Base-by-base conservation (phyloP, 1,140 invertebrate species). In the Gonioctena quinquepunctata region DNA sequence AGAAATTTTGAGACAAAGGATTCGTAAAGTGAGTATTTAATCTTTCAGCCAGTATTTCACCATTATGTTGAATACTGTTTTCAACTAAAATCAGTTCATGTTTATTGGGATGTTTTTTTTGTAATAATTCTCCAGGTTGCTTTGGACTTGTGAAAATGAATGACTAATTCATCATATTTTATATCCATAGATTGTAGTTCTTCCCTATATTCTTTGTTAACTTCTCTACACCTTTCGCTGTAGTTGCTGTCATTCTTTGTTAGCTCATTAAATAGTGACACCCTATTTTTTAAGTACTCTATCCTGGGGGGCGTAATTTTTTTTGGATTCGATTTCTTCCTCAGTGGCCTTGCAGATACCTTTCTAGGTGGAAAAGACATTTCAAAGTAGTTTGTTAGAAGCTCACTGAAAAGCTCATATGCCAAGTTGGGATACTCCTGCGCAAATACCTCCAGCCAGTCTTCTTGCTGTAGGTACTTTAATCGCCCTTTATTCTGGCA, bases 211-310 rank as follows among this genome's bases (percentile, higher is more conserved):
- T 50, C 4, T n/a, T 19, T 50, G 49, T 50, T 50, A 16, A 50
- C 49, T 50, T 50, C n/a, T n/a, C 18, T 50, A 19, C 3, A 16
- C 3, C 4, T 50, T 50, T 50, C 49, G 4, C 4, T 50, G n/a
- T 50, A 50, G 49, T 50, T n/a, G 49, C 18, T n/a, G n/a, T 50
- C 49, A 50, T 50, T 50, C 18, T 50, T 50, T 50, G 49, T n/a
- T 50, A 50, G 49, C 49, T n/a, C n/a, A 50, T 50, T 50, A n/a
- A 50, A 50, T n/a, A 50, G 49, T 50, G 49, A 50, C 49, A 50
- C n/a, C n/a, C 49, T 50, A 50, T 50, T 50, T n/a, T 50, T 50
- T 19, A 50, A 4, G 49, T 19, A n/a, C n/a, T 50, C 49, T 50
- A 50, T 3, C 18, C n/a, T n/a, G 49, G 49, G 49, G n/a, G 49